These are phyloP conservation scores for Phenganax marumi DNA, from an alignment of 92 coral and sea anemone species.

Conservation along the genomic window DNA sequence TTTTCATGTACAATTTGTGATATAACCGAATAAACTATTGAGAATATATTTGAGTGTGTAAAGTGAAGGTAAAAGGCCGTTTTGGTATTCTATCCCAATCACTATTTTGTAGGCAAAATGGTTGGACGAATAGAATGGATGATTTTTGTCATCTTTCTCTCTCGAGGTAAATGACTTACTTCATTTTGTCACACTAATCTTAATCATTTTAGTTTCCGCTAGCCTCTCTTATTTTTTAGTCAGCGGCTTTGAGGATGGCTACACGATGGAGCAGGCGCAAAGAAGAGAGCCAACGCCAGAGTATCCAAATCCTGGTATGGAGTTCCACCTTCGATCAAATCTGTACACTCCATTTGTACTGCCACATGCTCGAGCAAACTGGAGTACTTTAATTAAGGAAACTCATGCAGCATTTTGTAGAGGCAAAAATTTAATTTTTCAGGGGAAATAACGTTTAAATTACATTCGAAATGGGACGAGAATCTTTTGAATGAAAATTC, in stretches of 20 bases:
- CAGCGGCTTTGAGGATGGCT: conserved; percentile 22
- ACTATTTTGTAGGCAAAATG: neutral
- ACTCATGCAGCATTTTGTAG: neutral
- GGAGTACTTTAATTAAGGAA: neutral
- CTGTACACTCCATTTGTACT: no score
- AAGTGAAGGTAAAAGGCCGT: no score
- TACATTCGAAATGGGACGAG: conserved; percentile 78
- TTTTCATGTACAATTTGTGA: no score
- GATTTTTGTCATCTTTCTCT: neutral
- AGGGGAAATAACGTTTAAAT: conserved; percentile 93
- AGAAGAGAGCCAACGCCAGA: conserved; percentile 18
- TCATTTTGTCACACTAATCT: no score
- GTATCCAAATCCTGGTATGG: conserved; percentile 30
- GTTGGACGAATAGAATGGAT: neutral
- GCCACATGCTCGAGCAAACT: neutral
- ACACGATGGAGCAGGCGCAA: conserved; percentile 32
- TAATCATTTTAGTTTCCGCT: neutral
- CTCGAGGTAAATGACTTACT: conserved; percentile 6
- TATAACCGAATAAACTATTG: no score
- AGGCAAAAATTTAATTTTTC: neutral
- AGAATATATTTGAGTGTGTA: no score
- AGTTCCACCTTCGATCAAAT: no score
- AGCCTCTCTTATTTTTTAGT: neutral
- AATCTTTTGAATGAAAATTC: conserved; percentile 59
- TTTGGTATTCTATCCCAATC: no score